These are phyloP conservation scores for Callitettix versicolor DNA, from an alignment of 1,140 invertebrate genomes.

Conservation along the genomic window DNA sequence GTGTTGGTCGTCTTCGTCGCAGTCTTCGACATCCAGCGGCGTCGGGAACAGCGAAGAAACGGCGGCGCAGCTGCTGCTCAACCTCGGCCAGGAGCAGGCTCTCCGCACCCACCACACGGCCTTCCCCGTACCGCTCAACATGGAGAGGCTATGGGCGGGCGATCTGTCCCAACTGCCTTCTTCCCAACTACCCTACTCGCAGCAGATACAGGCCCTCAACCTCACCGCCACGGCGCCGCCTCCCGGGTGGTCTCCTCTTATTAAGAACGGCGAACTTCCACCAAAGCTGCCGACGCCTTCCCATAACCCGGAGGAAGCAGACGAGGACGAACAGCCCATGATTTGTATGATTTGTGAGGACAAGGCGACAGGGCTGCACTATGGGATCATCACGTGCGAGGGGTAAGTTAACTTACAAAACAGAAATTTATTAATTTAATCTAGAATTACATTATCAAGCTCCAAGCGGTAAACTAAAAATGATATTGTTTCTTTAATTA, in stretches of 20 bases:
- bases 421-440: neutral
- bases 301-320: conserved; percentile 41
- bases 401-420: conserved; percentile 52
- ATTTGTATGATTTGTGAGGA: conserved; percentile 98
- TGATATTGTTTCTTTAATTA: too few relatives aligned
- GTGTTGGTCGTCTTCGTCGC: conserved; percentile 16
- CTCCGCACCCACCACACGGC: conserved; percentile 34
- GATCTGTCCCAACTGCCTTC: conserved; percentile 70
- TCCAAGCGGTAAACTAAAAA: too few relatives aligned
- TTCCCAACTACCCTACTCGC: conserved; percentile 41
- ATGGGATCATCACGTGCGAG: conserved; percentile 95
- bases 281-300: conserved; percentile 16
- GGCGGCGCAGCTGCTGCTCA: conserved; percentile 69
- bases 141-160: conserved; percentile 83
- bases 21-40: conserved; percentile 19
- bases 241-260: conserved; percentile 31
- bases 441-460: neutral
- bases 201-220: conserved; percentile 71
- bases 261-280: conserved; percentile 31
- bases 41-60: conserved; percentile 52
- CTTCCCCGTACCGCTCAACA: conserved; percentile 59
- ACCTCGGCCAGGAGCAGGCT: conserved; percentile 42
- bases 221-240: conserved; percentile 47
- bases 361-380: conserved; percentile 92
- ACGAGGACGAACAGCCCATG: conserved; percentile 87